Conservation (phyloP, 2,888 invertebrate genomes). For the Tanytarsus gracilentus region DNA sequence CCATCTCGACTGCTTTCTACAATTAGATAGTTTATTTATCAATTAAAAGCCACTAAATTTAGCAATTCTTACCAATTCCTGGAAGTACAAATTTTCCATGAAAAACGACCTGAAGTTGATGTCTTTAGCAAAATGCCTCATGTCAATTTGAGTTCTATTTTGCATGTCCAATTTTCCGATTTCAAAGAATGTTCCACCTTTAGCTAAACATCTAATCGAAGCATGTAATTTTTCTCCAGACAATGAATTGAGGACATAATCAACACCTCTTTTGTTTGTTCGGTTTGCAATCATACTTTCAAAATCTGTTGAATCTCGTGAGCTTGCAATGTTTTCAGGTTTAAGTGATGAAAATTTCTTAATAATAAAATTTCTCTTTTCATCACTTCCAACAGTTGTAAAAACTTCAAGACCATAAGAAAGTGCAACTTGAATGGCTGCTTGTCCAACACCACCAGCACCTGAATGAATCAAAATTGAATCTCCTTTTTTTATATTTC, state of each 20-base stretch:
- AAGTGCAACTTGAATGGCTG: constrained; percentile 56
- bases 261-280: constrained; percentile 73
- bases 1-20: constrained; percentile 45
- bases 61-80: too few relatives aligned
- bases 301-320: constrained; percentile 69
- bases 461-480: constrained; percentile 42
- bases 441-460: constrained; percentile 59
- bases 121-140: constrained; percentile 44
- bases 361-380: constrained; percentile 51
- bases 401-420: constrained; percentile 50
- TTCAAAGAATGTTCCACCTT: constrained; percentile 61
- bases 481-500: constrained; percentile 42
- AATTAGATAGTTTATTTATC: neutral
- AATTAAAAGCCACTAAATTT: neutral
- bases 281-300: constrained; percentile 65
- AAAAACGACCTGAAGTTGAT: constrained; percentile 54
- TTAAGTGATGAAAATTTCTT: constrained; percentile 36
- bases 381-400: constrained; percentile 54
- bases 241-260: constrained; percentile 74
- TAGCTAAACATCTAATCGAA: constrained; percentile 47
- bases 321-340: constrained; percentile 64
- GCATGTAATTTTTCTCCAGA: constrained; percentile 73
- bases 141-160: constrained; percentile 55
- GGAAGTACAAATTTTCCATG: constrained; percentile 46
- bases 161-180: constrained; percentile 71